Evolutionary conservation across 92 coral and sea anemone genomes (phyloP).

Genomic region (Siderastrea radians): DNA sequence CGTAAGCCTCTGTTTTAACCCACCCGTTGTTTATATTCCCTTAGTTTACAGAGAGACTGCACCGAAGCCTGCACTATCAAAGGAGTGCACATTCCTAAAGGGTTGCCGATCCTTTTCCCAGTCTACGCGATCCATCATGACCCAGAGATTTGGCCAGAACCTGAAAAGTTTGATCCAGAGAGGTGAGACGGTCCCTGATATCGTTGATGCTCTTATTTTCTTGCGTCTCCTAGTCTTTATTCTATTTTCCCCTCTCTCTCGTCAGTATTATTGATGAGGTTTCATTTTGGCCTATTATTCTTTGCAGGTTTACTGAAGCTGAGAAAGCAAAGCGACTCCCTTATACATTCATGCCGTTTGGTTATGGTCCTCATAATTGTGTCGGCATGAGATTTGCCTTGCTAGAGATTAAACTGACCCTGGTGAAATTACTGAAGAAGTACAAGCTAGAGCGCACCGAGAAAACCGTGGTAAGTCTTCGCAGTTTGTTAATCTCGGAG

Average conservation of each 20-base stretch:
- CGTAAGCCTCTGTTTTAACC: no score
- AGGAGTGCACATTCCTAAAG: not conserved
- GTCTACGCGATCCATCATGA: constrained; percentile 14
- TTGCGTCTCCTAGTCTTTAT: not conserved
- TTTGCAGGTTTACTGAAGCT: constrained; percentile 32
- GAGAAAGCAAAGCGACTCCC: constrained; percentile 46
- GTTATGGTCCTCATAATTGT: constrained; percentile 41
- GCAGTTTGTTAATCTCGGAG: no score
- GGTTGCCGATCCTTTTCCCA: constrained; percentile 29
- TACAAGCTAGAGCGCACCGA: no score
- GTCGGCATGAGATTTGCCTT: no score
- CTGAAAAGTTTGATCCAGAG: no score
- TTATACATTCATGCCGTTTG: constrained; percentile 37
- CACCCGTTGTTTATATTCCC: not conserved
- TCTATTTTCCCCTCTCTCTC: not conserved
- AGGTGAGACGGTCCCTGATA: constrained; percentile 5
- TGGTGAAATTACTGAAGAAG: no score
- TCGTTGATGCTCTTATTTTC: no score
- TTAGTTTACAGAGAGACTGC: constrained; percentile 45
- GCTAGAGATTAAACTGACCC: no score
- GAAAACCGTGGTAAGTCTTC: no score
- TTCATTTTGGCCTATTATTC: not conserved
- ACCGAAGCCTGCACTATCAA: constrained; percentile 62
- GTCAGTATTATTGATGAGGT: not conserved
- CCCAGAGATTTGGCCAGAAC: no score